A percentile compares a stretch with the other conserved stretches of the same genome.
Conservation (phyloP, 1,140 invertebrate genomes). For the Sycophaga agraensis region DNA sequence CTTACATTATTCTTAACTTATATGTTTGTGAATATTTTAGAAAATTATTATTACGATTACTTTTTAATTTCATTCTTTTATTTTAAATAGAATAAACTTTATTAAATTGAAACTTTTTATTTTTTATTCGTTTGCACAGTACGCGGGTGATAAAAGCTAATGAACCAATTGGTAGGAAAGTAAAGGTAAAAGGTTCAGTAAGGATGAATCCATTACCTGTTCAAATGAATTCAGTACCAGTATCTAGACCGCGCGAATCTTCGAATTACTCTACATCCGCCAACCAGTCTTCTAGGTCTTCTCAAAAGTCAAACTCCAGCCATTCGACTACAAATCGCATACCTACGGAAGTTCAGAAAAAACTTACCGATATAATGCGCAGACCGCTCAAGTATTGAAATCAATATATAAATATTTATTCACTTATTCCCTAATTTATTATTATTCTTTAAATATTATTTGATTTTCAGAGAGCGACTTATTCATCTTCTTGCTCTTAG, state of each 20-base stretch:
- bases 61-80: constrained; percentile 13
- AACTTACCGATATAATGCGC: constrained; percentile 65
- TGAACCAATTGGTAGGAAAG: constrained; percentile 80
- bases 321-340: constrained; percentile 36
- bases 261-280: constrained; percentile 32
- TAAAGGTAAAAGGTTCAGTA: constrained; percentile 69
- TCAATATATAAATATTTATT: neutral
- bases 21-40: too few species aligned
- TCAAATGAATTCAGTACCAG: constrained; percentile 47
- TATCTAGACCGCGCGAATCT: constrained; percentile 7
- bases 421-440: too few species aligned
- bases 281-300: constrained; percentile 35
- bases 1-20: too few species aligned
- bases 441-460: neutral
- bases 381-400: constrained; percentile 67
- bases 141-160: constrained; percentile 89
- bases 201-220: constrained; percentile 49
- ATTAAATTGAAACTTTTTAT: neutral
- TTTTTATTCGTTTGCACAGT: constrained; percentile 54
- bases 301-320: constrained; percentile 37
- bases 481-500: constrained; percentile 90
- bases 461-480: constrained; percentile 74
- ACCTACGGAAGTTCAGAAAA: constrained; percentile 43
- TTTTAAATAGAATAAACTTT: neutral
- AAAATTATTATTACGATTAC: too few species aligned